phyloP scores from a whole-genome alignment of 2,113 vertebrate genomes.

The Leucopsar rothschildi region DNA sequence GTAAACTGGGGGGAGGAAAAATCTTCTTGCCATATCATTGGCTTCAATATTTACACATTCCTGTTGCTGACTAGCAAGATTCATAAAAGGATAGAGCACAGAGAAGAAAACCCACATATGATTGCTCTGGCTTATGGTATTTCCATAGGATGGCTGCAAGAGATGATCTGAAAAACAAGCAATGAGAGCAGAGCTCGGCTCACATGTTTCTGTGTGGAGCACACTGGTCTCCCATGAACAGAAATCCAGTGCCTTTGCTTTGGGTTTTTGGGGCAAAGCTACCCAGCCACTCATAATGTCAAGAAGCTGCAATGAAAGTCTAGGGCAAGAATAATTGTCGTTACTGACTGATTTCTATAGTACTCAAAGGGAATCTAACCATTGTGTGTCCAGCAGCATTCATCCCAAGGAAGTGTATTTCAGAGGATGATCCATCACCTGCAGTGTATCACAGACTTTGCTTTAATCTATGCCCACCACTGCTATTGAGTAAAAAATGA shows the following conservation, averaged over 20 bases:
- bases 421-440: not conserved
- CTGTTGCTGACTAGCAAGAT: not conserved
- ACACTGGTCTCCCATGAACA: fast-evolving
- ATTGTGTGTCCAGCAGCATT: fast-evolving
- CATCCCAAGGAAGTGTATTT: not conserved
- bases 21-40: not conserved
- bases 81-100: not conserved
- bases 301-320: not conserved
- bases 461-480: not conserved
- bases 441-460: not conserved
- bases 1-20: not conserved
- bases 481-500: not conserved
- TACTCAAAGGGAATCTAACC: not conserved
- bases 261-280: not conserved
- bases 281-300: not conserved
- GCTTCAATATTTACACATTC: not conserved
- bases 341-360: not conserved
- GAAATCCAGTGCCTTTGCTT: not conserved
- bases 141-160: not conserved
- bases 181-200: not conserved
- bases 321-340: not conserved
- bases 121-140: not conserved
- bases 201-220: not conserved
- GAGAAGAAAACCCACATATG: not conserved
- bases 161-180: not conserved